A percentile compares a stretch with the other conserved stretches of the same genome.
These are phyloP conservation scores for Gymnoscopelus braueri DNA, from an alignment of 2,797 vertebrate genomes.

Conservation along the genomic window DNA sequence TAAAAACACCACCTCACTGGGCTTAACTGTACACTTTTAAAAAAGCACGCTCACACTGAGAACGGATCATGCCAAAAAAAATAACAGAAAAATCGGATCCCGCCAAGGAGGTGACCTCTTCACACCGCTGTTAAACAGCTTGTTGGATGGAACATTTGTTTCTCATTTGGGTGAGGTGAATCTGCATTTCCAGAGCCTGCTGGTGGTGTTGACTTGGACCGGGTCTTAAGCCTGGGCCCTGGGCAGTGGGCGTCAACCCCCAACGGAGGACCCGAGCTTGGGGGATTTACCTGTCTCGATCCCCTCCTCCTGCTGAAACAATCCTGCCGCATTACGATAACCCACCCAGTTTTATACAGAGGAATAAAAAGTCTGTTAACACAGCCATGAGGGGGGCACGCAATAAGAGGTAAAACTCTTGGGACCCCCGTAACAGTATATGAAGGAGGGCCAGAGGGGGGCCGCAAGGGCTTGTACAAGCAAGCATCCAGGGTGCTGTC, in stretches of 20 bases:
- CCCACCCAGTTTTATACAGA: constrained; percentile 43
- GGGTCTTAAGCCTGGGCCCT: constrained; percentile 12
- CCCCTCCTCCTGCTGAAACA: constrained; percentile 47
- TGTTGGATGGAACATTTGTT: constrained; percentile 65
- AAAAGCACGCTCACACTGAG: constrained; percentile 48
- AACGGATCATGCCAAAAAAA: constrained; percentile 35
- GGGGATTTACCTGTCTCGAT: constrained; percentile 56
- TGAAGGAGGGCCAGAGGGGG: background rate
- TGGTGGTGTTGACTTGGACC: constrained; percentile 20
- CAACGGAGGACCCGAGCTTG: constrained; percentile 32
- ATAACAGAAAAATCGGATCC: constrained; percentile 28
- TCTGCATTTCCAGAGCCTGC: constrained; percentile 60
- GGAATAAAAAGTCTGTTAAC: constrained; percentile 59
- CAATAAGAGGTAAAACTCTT: constrained; percentile 42
- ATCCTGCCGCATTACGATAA: constrained; percentile 43
- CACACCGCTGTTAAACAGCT: constrained; percentile 55
- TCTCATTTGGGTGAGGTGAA: constrained; percentile 62
- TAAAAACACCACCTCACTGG: constrained; percentile 26
- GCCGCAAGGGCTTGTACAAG: background rate
- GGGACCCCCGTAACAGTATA: constrained; percentile 5
- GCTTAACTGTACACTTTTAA: constrained; percentile 49
- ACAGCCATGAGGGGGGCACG: constrained; percentile 27
- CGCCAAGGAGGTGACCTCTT: constrained; percentile 52
- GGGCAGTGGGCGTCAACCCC: constrained; percentile 39
- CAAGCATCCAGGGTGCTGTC: background rate